Evolutionary conservation across 2,113 vertebrate genomes (phyloP).

Genomic region (Nothoprocta pentlandii): DNA sequence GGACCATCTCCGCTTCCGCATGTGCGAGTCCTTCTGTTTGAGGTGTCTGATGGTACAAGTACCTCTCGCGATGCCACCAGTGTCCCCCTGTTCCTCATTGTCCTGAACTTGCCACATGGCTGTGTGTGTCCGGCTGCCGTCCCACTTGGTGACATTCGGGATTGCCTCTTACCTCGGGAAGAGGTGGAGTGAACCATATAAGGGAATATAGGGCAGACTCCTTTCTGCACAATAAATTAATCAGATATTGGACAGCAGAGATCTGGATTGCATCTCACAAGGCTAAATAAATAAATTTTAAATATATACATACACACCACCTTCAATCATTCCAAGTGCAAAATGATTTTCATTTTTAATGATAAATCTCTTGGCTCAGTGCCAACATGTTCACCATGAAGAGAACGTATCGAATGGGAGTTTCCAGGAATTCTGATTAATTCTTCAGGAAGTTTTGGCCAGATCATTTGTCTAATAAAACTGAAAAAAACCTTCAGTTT

Average conservation of each 20-base stretch:
- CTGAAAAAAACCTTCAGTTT: not conserved
- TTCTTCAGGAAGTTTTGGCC: not conserved
- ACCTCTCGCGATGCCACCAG: accelerated
- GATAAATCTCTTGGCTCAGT: not conserved
- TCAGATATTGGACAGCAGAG: not conserved
- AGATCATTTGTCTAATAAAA: slow-evolving; percentile 4
- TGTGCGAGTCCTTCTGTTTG: not conserved
- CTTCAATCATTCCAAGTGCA: not conserved
- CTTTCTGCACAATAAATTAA: not conserved
- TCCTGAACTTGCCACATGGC: too few relatives aligned
- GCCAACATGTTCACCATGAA: not conserved
- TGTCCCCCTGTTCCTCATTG: not conserved
- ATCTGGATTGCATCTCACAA: not conserved
- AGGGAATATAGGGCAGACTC: not conserved
- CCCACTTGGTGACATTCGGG: not conserved
- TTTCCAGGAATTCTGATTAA: slow-evolving; percentile 15
- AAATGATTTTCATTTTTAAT: not conserved
- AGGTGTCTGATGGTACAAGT: not conserved
- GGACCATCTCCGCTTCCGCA: not conserved
- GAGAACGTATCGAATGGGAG: not conserved
- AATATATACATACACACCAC: not conserved
- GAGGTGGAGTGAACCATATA: not conserved
- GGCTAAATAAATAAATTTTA: not conserved
- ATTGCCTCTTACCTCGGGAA: not conserved
- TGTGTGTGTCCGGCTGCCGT: not conserved